Conservation (phyloP, 2,113 vertebrate species). For the Xenopus laevis region DNA sequence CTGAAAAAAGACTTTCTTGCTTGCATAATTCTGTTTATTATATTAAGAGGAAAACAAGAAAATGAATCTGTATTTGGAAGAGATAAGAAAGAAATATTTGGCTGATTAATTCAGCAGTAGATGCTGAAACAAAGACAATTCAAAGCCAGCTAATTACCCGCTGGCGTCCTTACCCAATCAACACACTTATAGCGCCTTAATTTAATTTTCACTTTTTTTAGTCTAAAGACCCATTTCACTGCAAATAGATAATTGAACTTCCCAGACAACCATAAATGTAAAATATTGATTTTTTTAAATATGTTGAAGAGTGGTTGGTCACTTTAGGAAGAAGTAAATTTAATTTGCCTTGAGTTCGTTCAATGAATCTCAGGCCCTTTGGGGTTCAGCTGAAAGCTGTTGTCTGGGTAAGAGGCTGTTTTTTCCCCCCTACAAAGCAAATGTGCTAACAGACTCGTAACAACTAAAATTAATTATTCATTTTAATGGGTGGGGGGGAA, state of each 20-base stretch:
- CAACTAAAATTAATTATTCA: conserved; percentile 9
- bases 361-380: not conserved
- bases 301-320: conserved; percentile 34
- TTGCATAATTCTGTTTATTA: too few relatives aligned
- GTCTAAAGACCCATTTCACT: conserved; percentile 36
- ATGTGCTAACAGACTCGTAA: conserved; percentile 4
- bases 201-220: conserved; percentile 34
- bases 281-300: conserved; percentile 43
- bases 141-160: conserved; percentile 39
- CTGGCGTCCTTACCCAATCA: conserved; percentile 33
- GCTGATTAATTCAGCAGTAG: conserved; percentile 39
- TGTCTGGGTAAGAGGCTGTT: not conserved
- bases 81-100: conserved; percentile 32
- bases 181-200: conserved; percentile 36
- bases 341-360: conserved; percentile 2
- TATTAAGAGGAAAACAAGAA: too few relatives aligned
- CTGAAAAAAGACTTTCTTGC: too few relatives aligned
- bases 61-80: not conserved
- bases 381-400: conserved; percentile 4
- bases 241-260: conserved; percentile 42
- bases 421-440: conserved; percentile 1
- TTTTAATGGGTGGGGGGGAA: not conserved
- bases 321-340: conserved; percentile 27
- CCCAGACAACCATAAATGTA: conserved; percentile 37
- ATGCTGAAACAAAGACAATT: conserved; percentile 44